Evolutionary conservation across 2,797 vertebrate genomes (phyloP), one percentile per base, ranked within the genome.

Genomic region (Alfaro cultratus): DNA sequence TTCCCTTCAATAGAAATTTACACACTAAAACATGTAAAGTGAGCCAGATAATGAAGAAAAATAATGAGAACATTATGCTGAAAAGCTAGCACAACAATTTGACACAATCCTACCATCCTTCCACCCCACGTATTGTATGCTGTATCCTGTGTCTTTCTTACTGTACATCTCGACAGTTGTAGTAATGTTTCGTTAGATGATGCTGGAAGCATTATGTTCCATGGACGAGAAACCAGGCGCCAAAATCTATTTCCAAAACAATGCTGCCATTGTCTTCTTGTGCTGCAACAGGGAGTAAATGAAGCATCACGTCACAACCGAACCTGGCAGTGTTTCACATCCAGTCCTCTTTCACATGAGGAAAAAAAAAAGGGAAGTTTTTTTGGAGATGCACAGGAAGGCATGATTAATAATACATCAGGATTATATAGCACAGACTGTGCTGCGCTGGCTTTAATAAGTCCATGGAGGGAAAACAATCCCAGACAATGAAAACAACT

Each of bases 361-460:
- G 62, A 73, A 71, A 71, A 77, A 64, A 75, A 79, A 77, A 88
- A 88, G 67, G 81, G 75, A 91, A 72, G 47, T 93, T 93, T 91
- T 91, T 91, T 90, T 83, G 78, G 89, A 88, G 91, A 93, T 93
- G 86, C 86, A 93, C 82, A 73, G 90, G 85, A 93, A 94, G 91
- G 92, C 83, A 80, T 91, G 93, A 94, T 96, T 96, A 95, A 96
- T 96, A 96, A 96, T 95, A 93, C 91, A 96, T 95, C 91, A 94
- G 93, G 91, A 95, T 95, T 95, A 95, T 91, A 90, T 91, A 94
- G 91, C 87, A 86, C 90, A 92, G 91, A 82, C 89, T 93, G 91
- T 91, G 93, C 93, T 89, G 92, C 85, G 78, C 91, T 91, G 90
- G 93, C 92, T 95, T 94, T 95, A 96, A 95, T 94, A 95, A 95